phyloP scores from a whole-genome alignment of 2,797 vertebrate species.

The Chloroceryle inda region DNA sequence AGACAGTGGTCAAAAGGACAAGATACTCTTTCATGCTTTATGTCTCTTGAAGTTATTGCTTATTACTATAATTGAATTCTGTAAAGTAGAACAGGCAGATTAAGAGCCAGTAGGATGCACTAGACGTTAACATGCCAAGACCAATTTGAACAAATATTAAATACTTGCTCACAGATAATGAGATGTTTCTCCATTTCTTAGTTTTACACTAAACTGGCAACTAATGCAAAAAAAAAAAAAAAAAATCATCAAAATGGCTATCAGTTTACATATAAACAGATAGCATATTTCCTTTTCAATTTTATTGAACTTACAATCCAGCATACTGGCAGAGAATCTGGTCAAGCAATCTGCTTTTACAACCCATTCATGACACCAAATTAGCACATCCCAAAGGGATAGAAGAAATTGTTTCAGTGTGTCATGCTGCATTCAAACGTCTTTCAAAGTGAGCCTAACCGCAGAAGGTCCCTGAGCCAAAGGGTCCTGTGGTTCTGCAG shows the following conservation, averaged over 20 bases:
- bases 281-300: background rate
- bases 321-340: background rate
- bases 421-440: background rate
- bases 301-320: background rate
- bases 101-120: conserved; percentile 62
- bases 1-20: background rate
- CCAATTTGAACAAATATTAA: conserved; percentile 63
- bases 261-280: background rate
- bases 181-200: conserved; percentile 49
- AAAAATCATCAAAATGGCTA: background rate
- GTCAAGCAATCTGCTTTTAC: conserved; percentile 4
- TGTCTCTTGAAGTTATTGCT: conserved; percentile 44
- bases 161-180: conserved; percentile 51
- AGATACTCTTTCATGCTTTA: background rate
- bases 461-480: background rate
- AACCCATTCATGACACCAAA: background rate
- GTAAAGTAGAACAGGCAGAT: conserved; percentile 61
- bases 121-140: conserved; percentile 59
- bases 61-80: conserved; percentile 64
- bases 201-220: conserved; percentile 46
- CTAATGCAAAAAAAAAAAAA: background rate
- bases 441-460: background rate
- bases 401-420: background rate
- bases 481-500: background rate
- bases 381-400: background rate